Conservation (phyloP, 2,113 vertebrate species). For the Xenopus borealis region DNA sequence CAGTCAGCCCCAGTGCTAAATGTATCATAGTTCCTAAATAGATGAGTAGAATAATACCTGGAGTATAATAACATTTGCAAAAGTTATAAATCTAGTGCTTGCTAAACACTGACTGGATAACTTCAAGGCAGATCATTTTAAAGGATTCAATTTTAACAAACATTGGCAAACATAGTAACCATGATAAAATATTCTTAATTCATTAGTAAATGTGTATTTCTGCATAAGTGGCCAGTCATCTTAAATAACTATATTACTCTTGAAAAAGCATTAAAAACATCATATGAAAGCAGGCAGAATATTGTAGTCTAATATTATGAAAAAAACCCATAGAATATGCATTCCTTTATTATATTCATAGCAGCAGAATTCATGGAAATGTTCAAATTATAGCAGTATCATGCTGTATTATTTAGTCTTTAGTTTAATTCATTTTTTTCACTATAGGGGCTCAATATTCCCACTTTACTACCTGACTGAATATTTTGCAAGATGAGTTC, state of each 20-base stretch:
- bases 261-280: background rate
- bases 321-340: no score
- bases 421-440: no score
- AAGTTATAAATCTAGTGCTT: constrained; percentile 5
- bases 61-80: constrained; percentile 15
- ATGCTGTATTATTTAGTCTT: no score
- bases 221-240: background rate
- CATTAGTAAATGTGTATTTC: background rate
- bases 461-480: no score
- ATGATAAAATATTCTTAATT: background rate
- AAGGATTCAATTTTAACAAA: background rate
- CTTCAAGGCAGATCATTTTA: background rate
- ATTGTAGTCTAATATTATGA: no score
- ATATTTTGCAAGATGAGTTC: no score
- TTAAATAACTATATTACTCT: background rate
- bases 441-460: no score
- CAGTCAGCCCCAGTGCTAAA: background rate
- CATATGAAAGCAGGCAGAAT: no score
- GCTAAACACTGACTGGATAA: background rate
- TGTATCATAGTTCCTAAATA: background rate
- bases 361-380: no score
- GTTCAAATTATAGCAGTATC: no score
- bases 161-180: background rate
- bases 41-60: background rate
- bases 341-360: no score